phyloP scores from a whole-genome alignment of 2,888 invertebrate genomes.

The Lamproptera curius region DNA sequence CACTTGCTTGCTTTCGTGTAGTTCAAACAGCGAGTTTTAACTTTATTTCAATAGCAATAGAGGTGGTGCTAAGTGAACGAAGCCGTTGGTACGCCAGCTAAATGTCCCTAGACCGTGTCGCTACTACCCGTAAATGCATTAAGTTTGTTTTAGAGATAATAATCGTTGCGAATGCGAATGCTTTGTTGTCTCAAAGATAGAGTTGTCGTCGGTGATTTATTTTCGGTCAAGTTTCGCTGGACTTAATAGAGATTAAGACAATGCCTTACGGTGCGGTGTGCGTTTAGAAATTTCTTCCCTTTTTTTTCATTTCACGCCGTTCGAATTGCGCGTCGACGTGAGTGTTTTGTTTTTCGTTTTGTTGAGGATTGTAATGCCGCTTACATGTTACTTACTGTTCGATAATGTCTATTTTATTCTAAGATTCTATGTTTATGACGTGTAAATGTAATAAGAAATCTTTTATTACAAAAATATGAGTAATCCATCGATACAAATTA shows the following conservation, averaged over 20 bases:
- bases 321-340: neutral
- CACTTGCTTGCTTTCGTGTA: slow-evolving; percentile 25
- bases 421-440: no score
- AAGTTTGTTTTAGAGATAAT: slow-evolving; percentile 76
- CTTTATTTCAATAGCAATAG: slow-evolving; percentile 38
- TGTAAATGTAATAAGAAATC: no score
- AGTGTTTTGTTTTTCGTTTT: no score
- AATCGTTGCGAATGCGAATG: slow-evolving; percentile 71
- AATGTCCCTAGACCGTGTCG: slow-evolving; percentile 75
- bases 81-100: slow-evolving; percentile 46
- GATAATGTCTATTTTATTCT: no score
- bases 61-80: slow-evolving; percentile 31
- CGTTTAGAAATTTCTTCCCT: no score
- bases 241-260: slow-evolving; percentile 53
- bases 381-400: no score
- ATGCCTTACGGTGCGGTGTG: slow-evolving; percentile 41
- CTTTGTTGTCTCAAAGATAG: slow-evolving; percentile 71
- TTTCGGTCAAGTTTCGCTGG: slow-evolving; percentile 66
- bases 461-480: no score
- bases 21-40: slow-evolving; percentile 31
- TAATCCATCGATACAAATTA: no score
- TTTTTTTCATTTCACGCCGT: no score
- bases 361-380: no score
- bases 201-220: slow-evolving; percentile 73
- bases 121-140: slow-evolving; percentile 76